A percentile compares a stretch with the other conserved stretches of the same genome.
Conservation (phyloP, 2,797 vertebrate genomes). For the Acrossocheilus wenchowensis region DNA sequence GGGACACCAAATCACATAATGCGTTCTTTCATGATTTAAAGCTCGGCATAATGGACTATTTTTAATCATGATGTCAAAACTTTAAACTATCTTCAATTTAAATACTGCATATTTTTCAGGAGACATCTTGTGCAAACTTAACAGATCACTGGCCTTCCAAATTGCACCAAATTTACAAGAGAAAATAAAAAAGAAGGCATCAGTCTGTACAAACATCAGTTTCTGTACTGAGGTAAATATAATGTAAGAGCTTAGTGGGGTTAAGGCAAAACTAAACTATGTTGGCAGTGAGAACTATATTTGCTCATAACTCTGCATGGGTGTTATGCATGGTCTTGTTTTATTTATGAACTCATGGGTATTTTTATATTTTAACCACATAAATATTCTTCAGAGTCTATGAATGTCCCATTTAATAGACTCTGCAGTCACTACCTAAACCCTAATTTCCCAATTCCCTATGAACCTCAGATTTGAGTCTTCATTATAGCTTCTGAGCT, state of each 20-base stretch:
- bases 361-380: conserved; percentile 5
- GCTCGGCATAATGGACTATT: neutral
- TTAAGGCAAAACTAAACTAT: conserved; percentile 46
- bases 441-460: neutral
- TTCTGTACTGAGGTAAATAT: conserved; percentile 59
- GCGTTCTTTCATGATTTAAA: conserved; percentile 13
- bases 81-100: neutral
- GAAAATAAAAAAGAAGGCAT: neutral
- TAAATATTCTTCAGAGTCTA: conserved; percentile 6
- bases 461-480: neutral
- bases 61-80: neutral
- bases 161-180: neutral
- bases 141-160: neutral
- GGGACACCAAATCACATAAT: conserved; percentile 12
- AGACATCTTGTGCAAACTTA: neutral
- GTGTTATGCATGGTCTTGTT: neutral
- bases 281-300: conserved; percentile 4
- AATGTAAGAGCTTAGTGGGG: conserved; percentile 54
- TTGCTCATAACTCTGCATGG: neutral
- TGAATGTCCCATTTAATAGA: conserved; percentile 12
- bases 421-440: neutral
- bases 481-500: neutral
- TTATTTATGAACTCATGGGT: neutral
- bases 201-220: conserved; percentile 24
- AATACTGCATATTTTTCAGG: neutral